Base-by-base conservation (phyloP, 2,888 invertebrate genomes). In the Apotomis capreana region DNA sequence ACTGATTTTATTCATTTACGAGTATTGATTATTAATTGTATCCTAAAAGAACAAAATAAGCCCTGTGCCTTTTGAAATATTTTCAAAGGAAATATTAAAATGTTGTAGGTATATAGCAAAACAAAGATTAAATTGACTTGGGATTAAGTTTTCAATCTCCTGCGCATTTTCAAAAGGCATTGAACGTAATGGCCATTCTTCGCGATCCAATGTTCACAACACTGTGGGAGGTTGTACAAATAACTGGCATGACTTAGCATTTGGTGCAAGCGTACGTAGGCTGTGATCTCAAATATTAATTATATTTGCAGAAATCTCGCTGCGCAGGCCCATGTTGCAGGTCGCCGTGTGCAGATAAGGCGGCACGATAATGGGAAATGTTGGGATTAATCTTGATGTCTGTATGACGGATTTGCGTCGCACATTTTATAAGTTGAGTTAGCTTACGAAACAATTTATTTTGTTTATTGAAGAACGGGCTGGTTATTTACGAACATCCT, bases 181-280 rank as follows among this genome's bases (percentile, higher is more conserved):
- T 40, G 40, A 6, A 6, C 5, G 40, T 49, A 9, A 9, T 49
- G 10, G 49, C 49, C 49, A 6, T 49, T 6, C 6, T 49, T 49
- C 49, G 49, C 49, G 49, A 49, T 9, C 49, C 49, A 49, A 49
- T 49, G 49, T 49, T 49, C 49, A 49, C 37, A 59, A 68, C 61
- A 59, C 60, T 58, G 68, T 62, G 62, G 62, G 57, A 15, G 15
- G 57, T 58, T 72, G 68, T 72, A 59, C 68, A 70, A 69, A 75
- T 71, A 74, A 73, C 73, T 68, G 70, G 70, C 74, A 76, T 79
- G 79, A 78, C 71, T 76, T 73, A 75, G 75, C 75, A 76, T 76
- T 70, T 74, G 62, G 69, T 73, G 73, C 73, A 74, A 74, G 68
- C 73, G 74, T 73, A 57, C 73, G 74, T 73, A 57, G 71, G 54